Percentiles rank a stretch among this genome's conserved stretches.
Evolutionary conservation across 2,113 vertebrate genomes (phyloP).

Genomic region (Nestor notabilis): DNA sequence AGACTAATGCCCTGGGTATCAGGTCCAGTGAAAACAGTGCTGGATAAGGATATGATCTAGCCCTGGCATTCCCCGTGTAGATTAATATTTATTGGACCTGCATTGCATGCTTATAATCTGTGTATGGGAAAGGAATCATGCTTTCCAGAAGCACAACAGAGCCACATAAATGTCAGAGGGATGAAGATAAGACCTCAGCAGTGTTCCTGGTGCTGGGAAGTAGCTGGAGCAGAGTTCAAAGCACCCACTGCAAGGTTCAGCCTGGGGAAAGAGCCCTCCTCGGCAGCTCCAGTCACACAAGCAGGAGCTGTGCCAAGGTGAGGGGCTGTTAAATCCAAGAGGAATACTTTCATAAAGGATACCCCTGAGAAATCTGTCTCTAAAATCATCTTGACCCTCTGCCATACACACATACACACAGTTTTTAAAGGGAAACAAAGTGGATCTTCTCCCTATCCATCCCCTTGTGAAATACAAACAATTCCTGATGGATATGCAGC

Average conservation of each 20-base stretch:
- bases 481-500: conserved; percentile 39
- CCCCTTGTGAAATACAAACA: conserved; percentile 39
- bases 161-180: neutral
- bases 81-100: neutral
- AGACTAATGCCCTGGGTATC: neutral
- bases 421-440: neutral
- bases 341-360: neutral
- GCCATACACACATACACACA: fast-evolving
- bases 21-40: neutral
- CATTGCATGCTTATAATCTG: neutral
- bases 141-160: conserved; percentile 21
- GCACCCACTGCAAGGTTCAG: neutral
- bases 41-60: neutral
- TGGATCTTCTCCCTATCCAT: neutral
- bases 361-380: neutral
- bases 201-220: neutral
- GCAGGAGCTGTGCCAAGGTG: neutral
- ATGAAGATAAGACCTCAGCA: neutral
- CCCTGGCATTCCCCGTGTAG: neutral
- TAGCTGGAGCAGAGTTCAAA: neutral
- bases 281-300: neutral
- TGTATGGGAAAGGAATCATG: neutral
- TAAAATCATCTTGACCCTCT: conserved; percentile 25
- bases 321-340: neutral
- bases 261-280: neutral